phyloP scores from a whole-genome alignment of 2,888 invertebrate genomes.

The Mythimna albipuncta region DNA sequence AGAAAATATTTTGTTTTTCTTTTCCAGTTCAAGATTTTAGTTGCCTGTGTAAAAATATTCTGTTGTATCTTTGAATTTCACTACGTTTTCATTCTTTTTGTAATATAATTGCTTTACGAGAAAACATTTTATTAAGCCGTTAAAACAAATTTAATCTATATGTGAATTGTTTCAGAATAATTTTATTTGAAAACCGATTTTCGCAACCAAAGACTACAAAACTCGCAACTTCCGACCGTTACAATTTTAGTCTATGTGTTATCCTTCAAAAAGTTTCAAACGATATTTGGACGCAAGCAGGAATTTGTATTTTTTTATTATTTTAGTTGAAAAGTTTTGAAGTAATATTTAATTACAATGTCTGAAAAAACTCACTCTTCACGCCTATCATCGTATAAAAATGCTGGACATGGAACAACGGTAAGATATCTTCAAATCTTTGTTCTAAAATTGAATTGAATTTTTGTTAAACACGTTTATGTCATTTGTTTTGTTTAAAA shows the following conservation, averaged over 20 bases:
- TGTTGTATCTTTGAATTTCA: no score
- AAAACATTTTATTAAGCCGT: neutral
- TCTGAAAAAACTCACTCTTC: constrained; percentile 90
- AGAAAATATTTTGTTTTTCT: neutral
- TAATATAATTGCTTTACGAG: neutral
- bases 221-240: constrained; percentile 53
- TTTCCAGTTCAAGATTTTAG: neutral
- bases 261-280: constrained; percentile 17
- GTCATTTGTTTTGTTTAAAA: constrained; percentile 1
- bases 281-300: neutral
- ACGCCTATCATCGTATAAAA: constrained; percentile 94
- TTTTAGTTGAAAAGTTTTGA: constrained; percentile 6
- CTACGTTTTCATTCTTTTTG: neutral
- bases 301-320: constrained; percentile 2
- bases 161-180: neutral
- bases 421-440: constrained; percentile 85
- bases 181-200: neutral
- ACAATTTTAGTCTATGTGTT: constrained; percentile 2
- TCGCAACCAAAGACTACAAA: neutral
- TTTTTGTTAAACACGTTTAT: constrained; percentile 1
- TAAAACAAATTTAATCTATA: neutral
- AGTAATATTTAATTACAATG: constrained; percentile 80
- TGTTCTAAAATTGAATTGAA: constrained; percentile 16
- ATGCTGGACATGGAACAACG: constrained; percentile 93
- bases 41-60: neutral